Base-by-base conservation (phyloP, 2,888 invertebrate species). In the Agriopis marginaria region DNA sequence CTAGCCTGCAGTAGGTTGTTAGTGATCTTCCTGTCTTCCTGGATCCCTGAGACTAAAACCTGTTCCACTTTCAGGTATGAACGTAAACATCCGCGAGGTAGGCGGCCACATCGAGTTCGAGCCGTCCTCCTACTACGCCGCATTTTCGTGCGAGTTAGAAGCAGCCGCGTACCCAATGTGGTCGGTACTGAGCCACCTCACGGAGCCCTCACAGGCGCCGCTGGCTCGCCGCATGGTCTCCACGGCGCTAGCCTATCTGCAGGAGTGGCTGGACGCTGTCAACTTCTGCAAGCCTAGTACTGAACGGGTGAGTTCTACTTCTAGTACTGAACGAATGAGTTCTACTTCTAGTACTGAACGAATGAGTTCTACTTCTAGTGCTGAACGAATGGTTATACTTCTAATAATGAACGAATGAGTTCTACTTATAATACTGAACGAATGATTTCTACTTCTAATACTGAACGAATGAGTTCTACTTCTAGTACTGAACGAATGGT, bases 151-250 rank as follows among this genome's bases (percentile, higher is more conserved):
- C 77, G 99, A 99, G 94, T 93, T 99, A 78, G 99, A 99, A 93
- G 98, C 99, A 39, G 98, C 98, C 81, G 98, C 99, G 12, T 98
- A 99, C 92, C 99, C 99, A 1, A 98, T 99, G 99, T 99, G 99
- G 99, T 98, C 98, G 12, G 96, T 99, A 68, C 97, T 99, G 65
- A 97, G 97, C 55, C 99, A 99, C 93, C 95, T 98, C 47, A 96
- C 96, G 71, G 97, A 97, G 83, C 95, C 95, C 9, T 95, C 95
- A 75, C 97, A 97, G 81, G 97, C 97, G 32, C 95, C 96, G 75
- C 95, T 97, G 51, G 97, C 98, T 60, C 95, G 96, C 76, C 95
- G 97, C 77, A 97, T 98, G 72, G 91, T 98, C 42, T 95, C 95
- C 63, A 96, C 97, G 81, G 98, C 98, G 89, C 94, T 97, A 47